phyloP scores from a whole-genome alignment of 2,113 vertebrate genomes.

The Zootoca vivipara region DNA sequence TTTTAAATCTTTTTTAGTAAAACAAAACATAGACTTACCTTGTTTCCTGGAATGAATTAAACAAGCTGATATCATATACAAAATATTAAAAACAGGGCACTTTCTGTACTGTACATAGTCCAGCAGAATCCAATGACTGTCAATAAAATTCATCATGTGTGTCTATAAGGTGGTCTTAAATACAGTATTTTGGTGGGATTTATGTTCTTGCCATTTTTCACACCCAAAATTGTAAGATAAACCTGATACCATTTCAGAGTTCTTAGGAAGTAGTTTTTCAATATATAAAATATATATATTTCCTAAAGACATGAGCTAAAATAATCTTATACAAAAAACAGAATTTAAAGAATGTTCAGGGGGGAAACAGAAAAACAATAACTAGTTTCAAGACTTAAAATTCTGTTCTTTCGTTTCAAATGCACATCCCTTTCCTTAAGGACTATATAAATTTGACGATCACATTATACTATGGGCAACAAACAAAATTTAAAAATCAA shows the following conservation, averaged over 20 bases:
- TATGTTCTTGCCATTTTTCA: background rate
- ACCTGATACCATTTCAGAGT: background rate
- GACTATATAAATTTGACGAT: background rate
- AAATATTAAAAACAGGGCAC: background rate
- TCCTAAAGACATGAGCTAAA: background rate
- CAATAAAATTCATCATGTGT: background rate
- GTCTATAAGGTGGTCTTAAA: background rate
- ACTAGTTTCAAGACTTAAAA: background rate
- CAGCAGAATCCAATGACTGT: background rate
- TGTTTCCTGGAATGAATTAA: slow-evolving; percentile 29
- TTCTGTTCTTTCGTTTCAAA: background rate
- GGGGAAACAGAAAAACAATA: background rate
- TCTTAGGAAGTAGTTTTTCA: slow-evolving; percentile 2
- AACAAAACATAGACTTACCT: background rate
- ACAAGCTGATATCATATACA: background rate
- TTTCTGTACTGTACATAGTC: background rate
- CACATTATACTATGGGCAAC: rapidly evolving
- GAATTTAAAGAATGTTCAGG: background rate
- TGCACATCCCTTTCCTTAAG: background rate
- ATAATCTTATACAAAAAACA: background rate
- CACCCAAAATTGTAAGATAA: background rate
- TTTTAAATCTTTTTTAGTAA: background rate
- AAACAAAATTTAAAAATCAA: slow-evolving; percentile 49
- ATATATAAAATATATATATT: background rate
- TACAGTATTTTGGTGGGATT: background rate